A percentile compares a stretch with the other conserved stretches of the same genome.
phyloP scores from a whole-genome alignment of 2,888 invertebrate genomes.

The Ectropis crepuscularia region DNA sequence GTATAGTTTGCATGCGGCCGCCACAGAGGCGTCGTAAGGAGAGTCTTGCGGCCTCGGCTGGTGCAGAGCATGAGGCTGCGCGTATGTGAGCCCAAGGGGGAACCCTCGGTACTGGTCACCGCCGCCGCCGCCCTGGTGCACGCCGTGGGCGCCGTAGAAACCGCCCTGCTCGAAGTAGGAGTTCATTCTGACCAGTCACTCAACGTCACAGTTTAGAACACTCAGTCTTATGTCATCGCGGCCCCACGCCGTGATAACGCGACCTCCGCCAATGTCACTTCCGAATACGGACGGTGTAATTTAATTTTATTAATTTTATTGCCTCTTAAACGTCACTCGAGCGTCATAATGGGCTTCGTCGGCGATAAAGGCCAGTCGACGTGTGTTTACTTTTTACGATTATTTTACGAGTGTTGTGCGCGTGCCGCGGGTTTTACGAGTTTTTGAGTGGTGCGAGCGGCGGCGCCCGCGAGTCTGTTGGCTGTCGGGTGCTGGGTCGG shows the following conservation, averaged over 20 bases:
- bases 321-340: slow-evolving; percentile 83
- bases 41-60: slow-evolving; percentile 94
- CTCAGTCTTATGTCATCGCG: slow-evolving; percentile 79
- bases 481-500: slow-evolving; percentile 9
- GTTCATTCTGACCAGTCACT: slow-evolving; percentile 90
- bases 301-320: slow-evolving; percentile 83
- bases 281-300: slow-evolving; percentile 74
- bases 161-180: slow-evolving; percentile 98
- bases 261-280: slow-evolving; percentile 80
- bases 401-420: slow-evolving; percentile 82
- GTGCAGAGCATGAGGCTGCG: slow-evolving; percentile 91
- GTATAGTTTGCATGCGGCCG: slow-evolving; percentile 93
- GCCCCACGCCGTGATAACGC: slow-evolving; percentile 79
- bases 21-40: slow-evolving; percentile 95
- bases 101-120: slow-evolving; percentile 95
- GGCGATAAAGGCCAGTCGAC: slow-evolving; percentile 82
- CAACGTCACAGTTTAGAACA: slow-evolving; percentile 70
- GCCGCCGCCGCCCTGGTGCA: slow-evolving; percentile 89
- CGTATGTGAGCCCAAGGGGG: slow-evolving; percentile 94
- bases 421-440: slow-evolving; percentile 82
- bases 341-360: slow-evolving; percentile 82
- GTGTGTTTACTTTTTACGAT: slow-evolving; percentile 85
- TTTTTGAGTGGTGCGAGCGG: slow-evolving; percentile 76
- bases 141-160: slow-evolving; percentile 96
- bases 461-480: slow-evolving; percentile 67